Evolutionary conservation across 2,888 invertebrate genomes (phyloP), one percentile per base, ranked within the genome.

Genomic region (Danaus chrysippus): DNA sequence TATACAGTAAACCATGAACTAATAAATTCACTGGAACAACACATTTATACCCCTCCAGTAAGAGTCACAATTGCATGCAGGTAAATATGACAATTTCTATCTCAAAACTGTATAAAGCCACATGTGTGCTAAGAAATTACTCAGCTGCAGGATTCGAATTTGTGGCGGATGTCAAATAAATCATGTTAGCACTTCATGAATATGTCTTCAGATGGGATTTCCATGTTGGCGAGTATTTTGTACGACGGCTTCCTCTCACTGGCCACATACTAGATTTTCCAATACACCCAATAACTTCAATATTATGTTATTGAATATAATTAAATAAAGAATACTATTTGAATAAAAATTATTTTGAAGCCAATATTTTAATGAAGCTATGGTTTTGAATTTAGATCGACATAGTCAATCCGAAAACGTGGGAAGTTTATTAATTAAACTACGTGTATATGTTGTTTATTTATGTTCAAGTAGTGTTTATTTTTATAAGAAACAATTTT

Each of bases 141-240:
- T 67, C 64, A 62, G 56, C 55, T 64, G 64, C 62, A 59, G 66
- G 60, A 67, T 67, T 67, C 66, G 58, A 67, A 64, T 67, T 64
- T 64, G 66, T 67, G 66, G 66, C 66, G 56, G 60, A 61, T 62
- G 62, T 67, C 66, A 67, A 67, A 67, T 67, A 67, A 67, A 67
- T 67, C 66, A 67, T 67, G 64, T 67, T 64, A 62, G 54, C 64
- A 67, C 62, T 67, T 64, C 64, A 66, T 67, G 64, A 67, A 67
- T 64, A 66, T 59, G 60, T 61, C 59, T 64, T 52, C n/a, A 58
- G 54, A 66, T 62, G 42, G 62, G 55, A 56, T 58, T 62, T 60
- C 58, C 34, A 43, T 64, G 49, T 56, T 58, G 42, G 34, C 17
- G 17, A 49, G 49, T 49, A 49, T 49, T 34, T 49, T 49, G 49